Base-by-base conservation (phyloP, 1,140 invertebrate species). In the Lasioglossum baleicum region DNA sequence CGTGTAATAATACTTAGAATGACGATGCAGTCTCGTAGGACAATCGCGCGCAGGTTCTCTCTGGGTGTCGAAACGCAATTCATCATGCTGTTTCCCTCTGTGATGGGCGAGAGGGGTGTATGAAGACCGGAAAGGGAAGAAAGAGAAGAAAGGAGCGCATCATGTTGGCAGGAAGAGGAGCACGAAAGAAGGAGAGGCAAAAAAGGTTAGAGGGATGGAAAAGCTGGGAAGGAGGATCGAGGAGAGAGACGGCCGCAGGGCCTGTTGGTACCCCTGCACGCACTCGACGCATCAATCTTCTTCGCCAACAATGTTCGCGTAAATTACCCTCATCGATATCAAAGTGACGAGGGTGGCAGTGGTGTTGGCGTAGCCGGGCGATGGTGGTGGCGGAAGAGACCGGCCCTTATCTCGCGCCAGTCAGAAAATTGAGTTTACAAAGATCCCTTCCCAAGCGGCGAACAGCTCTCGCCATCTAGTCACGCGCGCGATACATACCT, bases 261-360 rank as follows among this genome's bases (percentile, higher is more conserved):
- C 15, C 65, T 60, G 56, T 67, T 63, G 81, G 58, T 80, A 51
- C 73, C 65, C 83, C 68, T 83, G 86, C 89, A 90, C 88, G 88
- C 89, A 92, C 87, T 89, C 86, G 83, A 88, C 89, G 88, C 92
- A 92, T 92, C 91, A 92, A 92, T 92, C 92, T 92, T 92, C 89
- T 90, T 91, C 90, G 84, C 88, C 90, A 89, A 92, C 90, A 91
- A 91, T 91, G 89, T 90, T 90, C 91, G 83, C 91, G 90, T 92
- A 92, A 92, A 92, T 92, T 92, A 92, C 91, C 91, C 89, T 92
- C 90, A 91, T 92, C 91, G 90, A 92, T 92, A 92, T 91, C 88
- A 90, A 90, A 90, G 88, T 88, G 88, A 91, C 87, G 82, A 89
- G 83, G 86, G 82, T 84, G 73, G 66, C 44, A 58, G 42, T 35